phyloP scores from a whole-genome alignment of 2,113 vertebrate genomes.

The Engraulis encrasicolus region DNA sequence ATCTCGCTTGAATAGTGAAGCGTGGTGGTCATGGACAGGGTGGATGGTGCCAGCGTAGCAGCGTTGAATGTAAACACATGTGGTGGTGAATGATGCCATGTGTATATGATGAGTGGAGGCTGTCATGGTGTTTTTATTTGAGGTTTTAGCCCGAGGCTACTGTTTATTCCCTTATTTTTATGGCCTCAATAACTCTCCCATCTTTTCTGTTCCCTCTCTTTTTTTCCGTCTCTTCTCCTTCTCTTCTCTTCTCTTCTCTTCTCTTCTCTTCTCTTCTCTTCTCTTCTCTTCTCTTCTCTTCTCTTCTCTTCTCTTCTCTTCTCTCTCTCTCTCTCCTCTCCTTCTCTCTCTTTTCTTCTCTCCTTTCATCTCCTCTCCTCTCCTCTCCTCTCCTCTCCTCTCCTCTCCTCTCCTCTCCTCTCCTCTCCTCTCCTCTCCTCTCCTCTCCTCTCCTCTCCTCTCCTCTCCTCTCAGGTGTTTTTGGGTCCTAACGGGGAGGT shows the following conservation, averaged over 20 bases:
- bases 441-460: not conserved
- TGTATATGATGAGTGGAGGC: no score
- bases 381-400: not conserved
- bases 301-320: not conserved
- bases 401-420: slow-evolving; percentile 3
- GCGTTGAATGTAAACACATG: not conserved
- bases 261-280: not conserved
- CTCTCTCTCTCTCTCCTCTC: not conserved
- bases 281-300: no score
- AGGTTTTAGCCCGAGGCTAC: no score
- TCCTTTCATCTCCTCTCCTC: not conserved
- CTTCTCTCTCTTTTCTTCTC: not conserved
- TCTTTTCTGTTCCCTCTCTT: not conserved
- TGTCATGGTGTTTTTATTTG: no score
- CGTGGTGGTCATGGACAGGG: not conserved
- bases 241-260: not conserved
- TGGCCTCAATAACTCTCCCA: not conserved
- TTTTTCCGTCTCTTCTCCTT: not conserved
- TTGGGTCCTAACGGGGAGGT: slow-evolving; percentile 82
- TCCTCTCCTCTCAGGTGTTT: slow-evolving; percentile 79
- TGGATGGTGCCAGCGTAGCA: not conserved
- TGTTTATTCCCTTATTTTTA: not conserved
- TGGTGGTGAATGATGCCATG: not conserved
- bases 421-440: not conserved
- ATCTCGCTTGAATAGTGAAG: not conserved